Conservation (phyloP, 2,113 vertebrate genomes). For the Paralichthys olivaceus region DNA sequence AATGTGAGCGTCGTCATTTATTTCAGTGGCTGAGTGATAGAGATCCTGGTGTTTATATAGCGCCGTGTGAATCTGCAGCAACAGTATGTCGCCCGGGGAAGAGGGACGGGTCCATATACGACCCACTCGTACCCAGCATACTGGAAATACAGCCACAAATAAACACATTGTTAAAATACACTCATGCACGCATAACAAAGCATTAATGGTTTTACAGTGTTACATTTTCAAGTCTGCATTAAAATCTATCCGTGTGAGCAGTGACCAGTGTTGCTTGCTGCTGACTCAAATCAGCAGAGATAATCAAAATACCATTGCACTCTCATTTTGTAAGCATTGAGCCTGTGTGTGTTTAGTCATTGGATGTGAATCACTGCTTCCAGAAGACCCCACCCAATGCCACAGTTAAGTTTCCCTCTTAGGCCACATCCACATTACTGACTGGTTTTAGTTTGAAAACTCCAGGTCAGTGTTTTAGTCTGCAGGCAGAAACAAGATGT, state of each 20-base stretch:
- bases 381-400: too few species aligned
- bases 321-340: constrained; percentile 4
- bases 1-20: constrained; percentile 64
- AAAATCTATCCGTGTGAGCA: not conserved
- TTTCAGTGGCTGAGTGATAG: constrained; percentile 64
- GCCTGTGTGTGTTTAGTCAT: constrained; percentile 6
- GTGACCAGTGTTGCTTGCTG: constrained; percentile 3
- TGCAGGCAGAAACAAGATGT: too few species aligned
- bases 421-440: too few species aligned
- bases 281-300: constrained; percentile 23
- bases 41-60: constrained; percentile 64
- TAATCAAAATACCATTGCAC: constrained; percentile 2
- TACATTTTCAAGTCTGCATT: not conserved
- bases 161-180: constrained; percentile 15
- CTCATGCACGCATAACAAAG: not conserved
- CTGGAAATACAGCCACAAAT: constrained; percentile 12
- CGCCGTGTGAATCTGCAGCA: constrained; percentile 51
- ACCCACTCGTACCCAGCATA: not conserved
- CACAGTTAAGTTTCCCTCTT: too few species aligned
- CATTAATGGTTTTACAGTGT: not conserved
- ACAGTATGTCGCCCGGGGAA: constrained; percentile 8
- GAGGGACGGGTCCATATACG: not conserved
- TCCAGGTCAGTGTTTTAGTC: too few species aligned
- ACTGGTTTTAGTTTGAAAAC: too few species aligned
- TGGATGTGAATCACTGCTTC: too few species aligned